A percentile compares a stretch with the other conserved stretches of the same genome.
These are phyloP conservation scores for human (Homo sapiens) DNA, from an alignment of 2,113 vertebrate species.

Conservation along the genomic window GRCh38 chr5:96235001-96235500, in stretches of 20 bases:
- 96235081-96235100: neutral
- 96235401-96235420: neutral
- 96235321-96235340: neutral
- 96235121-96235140: neutral
- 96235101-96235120: neutral
- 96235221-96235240: neutral
- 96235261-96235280: neutral
- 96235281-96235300: neutral
- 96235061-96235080: neutral
- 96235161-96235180: neutral
- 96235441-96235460: neutral
- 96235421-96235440: neutral
- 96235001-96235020: neutral
- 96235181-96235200: neutral
- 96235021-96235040: neutral
- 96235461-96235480: neutral
- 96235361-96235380: neutral
- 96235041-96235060: neutral
- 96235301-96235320: neutral
- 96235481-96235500: constrained; percentile 12
- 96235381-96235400: neutral
- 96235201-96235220: neutral
- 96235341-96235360: neutral
- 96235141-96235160: neutral
- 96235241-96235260: neutral